Base-by-base conservation (phyloP, 2,113 vertebrate species). In the Lepus timidus region DNA sequence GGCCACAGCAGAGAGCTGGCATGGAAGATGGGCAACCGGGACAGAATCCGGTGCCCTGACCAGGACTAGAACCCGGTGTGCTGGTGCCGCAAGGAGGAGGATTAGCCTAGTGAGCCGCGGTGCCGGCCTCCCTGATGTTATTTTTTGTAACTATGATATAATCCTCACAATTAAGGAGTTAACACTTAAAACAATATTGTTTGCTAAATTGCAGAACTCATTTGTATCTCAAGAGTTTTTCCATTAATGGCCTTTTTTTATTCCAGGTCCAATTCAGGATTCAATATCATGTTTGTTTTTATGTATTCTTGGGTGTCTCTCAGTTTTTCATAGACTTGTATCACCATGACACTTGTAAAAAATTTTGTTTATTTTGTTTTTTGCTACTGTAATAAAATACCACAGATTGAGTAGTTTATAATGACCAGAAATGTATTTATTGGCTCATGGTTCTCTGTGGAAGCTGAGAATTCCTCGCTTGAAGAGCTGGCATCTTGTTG, bases 141-240 rank as follows among this genome's bases (percentile, higher is more conserved):
- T 2, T 8, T 91, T 88, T 23, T 14, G 3, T 79, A 65, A 88
- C 68, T 73, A 5, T 52, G n/a, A 20, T 51, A 31, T 2, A 58
- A 11, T 74, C 58, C 73, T 96, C n/a, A 88, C 80, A 85, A 85
- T 6, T 68, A 73, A 73, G 79, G 71, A 76, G 58, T 85, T 68
- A 90, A 49, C 22, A 14, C 44, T 71, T 71, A 67, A 19, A 33
- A 29, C 25, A 61, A 4, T 82, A 29, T n/a, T 95, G 16, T 76
- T 70, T 49, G 31, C 13, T 64, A 33, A 92, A 36, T 33, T 81
- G 16, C 19, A 86, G 27, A 86, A 58, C 51, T 85, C 27, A 31
- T 90, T 93, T 62, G 13, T 20, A 81, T 83, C 65, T 74, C 23
- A 33, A 9, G 9, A 6, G 33, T 39, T 73, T 94, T 85, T 94